Evolutionary conservation across 2,888 invertebrate genomes (phyloP).

Genomic region (Camponotus fellah): DNA sequence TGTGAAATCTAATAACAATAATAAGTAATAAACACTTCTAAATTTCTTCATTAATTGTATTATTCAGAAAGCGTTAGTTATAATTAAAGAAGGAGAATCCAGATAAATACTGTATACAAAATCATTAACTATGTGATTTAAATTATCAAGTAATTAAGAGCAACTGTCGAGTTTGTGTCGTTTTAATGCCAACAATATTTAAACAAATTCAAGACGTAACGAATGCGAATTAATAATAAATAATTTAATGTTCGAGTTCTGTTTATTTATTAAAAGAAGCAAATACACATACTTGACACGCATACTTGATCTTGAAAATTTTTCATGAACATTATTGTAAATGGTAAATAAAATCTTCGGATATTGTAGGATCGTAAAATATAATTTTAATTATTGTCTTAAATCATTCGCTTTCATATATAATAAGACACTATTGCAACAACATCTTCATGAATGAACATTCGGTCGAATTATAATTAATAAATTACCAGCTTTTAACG

Average conservation of each 20-base stretch:
- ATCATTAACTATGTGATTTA: background rate
- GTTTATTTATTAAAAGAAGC: background rate
- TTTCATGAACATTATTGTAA: background rate
- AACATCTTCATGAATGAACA: constrained; percentile 53
- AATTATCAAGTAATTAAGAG: background rate
- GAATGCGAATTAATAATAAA: background rate
- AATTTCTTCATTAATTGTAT: background rate
- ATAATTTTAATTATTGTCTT: constrained; percentile 58
- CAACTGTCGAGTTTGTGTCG: background rate
- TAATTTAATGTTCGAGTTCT: background rate
- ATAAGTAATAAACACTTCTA: background rate
- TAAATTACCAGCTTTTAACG: constrained; percentile 72
- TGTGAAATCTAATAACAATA: background rate
- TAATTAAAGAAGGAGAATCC: background rate
- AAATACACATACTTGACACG: background rate
- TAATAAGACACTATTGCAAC: background rate
- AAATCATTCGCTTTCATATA: constrained; percentile 35
- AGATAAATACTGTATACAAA: background rate
- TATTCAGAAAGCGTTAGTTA: background rate
- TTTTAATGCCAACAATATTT: background rate
- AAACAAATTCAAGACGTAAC: background rate
- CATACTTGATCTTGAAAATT: background rate
- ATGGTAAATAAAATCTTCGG: background rate
- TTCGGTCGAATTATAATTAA: constrained; percentile 68
- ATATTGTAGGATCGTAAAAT: constrained; percentile 27